Conservation (phyloP, 2,888 invertebrate species). For the Tricholauxania praeusta region DNA sequence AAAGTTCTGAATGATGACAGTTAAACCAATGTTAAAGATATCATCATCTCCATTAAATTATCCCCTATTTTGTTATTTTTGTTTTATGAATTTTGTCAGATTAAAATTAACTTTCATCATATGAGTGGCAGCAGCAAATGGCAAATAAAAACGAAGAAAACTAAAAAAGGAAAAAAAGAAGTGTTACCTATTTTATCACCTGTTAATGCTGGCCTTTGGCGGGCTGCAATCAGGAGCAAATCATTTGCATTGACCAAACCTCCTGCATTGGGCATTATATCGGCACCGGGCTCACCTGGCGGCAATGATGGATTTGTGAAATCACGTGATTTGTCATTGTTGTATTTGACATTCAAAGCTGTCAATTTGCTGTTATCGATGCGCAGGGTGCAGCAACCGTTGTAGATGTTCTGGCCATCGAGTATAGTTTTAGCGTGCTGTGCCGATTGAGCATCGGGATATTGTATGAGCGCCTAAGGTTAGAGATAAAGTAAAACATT, state of each 20-base stretch:
- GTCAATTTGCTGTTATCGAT: conserved; percentile 99
- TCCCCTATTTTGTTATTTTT: too few species aligned
- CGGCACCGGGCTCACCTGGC: conserved; percentile 85
- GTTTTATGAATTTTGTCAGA: conserved; percentile 40
- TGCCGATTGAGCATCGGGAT: conserved; percentile 96
- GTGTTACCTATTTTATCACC: conserved; percentile 70
- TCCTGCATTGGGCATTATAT: conserved; percentile 71
- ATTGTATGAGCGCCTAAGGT: conserved; percentile 94
- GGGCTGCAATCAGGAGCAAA: conserved; percentile 69
- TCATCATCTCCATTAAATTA: too few species aligned
- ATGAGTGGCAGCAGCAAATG: neutral
- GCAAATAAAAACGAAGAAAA: conserved; percentile 29
- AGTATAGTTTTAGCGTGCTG: conserved; percentile 96
- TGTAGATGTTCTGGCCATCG: conserved; percentile 99
- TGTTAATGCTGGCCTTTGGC: conserved; percentile 68
- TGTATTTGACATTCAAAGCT: conserved; percentile 98
- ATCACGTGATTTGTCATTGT: conserved; percentile 99
- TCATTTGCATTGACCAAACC: conserved; percentile 72
- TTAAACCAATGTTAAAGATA: too few species aligned
- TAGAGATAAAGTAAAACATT: neutral
- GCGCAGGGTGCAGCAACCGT: conserved; percentile 98
- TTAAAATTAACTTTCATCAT: conserved; percentile 41
- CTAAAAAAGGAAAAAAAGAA: conserved; percentile 48
- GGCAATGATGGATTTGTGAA: conserved; percentile 99
- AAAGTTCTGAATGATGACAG: too few species aligned